Base-by-base conservation (phyloP, 2,797 vertebrate species). In the Falco novaeseelandiae region DNA sequence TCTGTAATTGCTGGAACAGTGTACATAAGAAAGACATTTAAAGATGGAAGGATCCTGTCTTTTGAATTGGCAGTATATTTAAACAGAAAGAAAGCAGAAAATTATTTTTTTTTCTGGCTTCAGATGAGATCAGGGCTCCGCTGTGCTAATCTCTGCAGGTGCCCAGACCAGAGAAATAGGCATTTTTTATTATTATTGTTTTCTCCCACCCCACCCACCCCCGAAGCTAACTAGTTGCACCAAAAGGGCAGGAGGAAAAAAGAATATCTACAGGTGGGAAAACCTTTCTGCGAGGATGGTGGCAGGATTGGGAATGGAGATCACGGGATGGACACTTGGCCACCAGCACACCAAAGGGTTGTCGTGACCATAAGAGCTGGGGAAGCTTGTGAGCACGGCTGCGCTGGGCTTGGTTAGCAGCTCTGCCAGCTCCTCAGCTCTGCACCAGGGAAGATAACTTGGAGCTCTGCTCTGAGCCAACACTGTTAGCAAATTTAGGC, bases 11-110 rank as follows among this genome's bases (percentile, higher is more conserved):
- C 69, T 70, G 52, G 66, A 89, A 77, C 0, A 0, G 5, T 34
- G 34, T 34, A 38, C 44, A 30, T 1, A 3, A 77, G 58, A 49
- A 83, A 87, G 52, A 67, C 88, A 49, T 70, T 90, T 14, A 22
- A 73, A 82, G 83, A 84, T 84, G 66, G 95, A 92, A 96, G 90
- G 40, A 82, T 32, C 52, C 77, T 73, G 83, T n/a, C 93, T 77
- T 66, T 73, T 82, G 62, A 82, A 89, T 30, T 94, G 90, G 71
- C 86, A 93, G 59, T 12, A 14, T 70, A 55, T 96, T 96, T 93
- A 89, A 96, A 90, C 57, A 85, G 86, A 96, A 83, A 83, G 85
- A 93, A 94, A 81, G 87, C 48, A 94, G 94, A 96, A 96, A 95
- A 95, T 93, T 63, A 67, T 54, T 70, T 38, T 38, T 96, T 96